Evolutionary conservation across 2,888 invertebrate genomes (phyloP).

Genomic region (Megaustenia siamemsis): DNA sequence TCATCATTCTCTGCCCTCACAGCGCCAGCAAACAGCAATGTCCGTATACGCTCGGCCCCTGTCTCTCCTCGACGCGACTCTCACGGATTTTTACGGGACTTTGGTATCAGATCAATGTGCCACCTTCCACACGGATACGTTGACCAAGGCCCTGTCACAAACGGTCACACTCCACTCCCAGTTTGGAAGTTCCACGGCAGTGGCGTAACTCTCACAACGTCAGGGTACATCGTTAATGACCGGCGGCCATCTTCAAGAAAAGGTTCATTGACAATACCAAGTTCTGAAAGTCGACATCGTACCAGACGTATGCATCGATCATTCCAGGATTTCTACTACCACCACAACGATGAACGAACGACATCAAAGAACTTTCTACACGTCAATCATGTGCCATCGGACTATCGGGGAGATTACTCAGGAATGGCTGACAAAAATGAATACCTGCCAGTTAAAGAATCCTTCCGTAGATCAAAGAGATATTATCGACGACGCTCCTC

Average conservation of each 20-base stretch:
- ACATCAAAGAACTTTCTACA: constrained; percentile 37
- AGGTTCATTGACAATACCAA: constrained; percentile 50
- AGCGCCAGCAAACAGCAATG: constrained; percentile 59
- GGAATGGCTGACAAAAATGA: constrained; percentile 57
- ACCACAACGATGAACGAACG: constrained; percentile 25
- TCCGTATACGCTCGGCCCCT: constrained; percentile 64
- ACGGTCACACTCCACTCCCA: constrained; percentile 62
- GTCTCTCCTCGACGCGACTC: constrained; percentile 70
- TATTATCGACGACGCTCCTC: constrained; percentile 72
- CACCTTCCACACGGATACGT: constrained; percentile 48
- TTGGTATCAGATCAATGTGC: constrained; percentile 55
- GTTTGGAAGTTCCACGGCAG: constrained; percentile 59
- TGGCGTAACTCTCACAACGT: constrained; percentile 1
- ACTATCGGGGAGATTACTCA: constrained; percentile 45
- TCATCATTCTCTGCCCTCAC: constrained; percentile 61
- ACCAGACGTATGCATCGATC: constrained; percentile 52
- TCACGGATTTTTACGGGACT: constrained; percentile 56
- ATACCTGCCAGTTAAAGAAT: constrained; percentile 58
- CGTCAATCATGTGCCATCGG: constrained; percentile 36
- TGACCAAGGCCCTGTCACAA: constrained; percentile 58
- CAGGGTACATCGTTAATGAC: background rate
- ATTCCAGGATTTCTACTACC: constrained; percentile 52
- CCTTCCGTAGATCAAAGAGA: constrained; percentile 61
- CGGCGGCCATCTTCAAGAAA: constrained; percentile 4
- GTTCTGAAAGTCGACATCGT: constrained; percentile 22